phyloP scores from a whole-genome alignment of 2,888 invertebrate species.

The Xylophagus ater region DNA sequence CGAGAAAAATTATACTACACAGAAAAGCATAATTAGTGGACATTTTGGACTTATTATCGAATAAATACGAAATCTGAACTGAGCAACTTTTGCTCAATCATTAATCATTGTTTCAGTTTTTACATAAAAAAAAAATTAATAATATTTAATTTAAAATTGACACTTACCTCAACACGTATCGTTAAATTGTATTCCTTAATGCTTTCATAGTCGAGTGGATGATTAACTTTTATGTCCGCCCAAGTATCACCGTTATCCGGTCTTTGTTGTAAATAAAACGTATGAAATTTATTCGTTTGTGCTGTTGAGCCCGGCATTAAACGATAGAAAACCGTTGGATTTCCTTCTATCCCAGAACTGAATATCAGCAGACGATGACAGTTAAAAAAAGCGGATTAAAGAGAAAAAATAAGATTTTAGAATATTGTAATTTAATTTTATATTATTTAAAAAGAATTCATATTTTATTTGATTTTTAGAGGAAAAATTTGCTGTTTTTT shows the following conservation, averaged over 20 bases:
- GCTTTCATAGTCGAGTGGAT: constrained; percentile 87
- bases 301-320: constrained; percentile 92
- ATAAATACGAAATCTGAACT: too few relatives aligned
- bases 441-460: too few relatives aligned
- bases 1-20: too few relatives aligned
- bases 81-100: not conserved
- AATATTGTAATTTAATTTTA: too few relatives aligned
- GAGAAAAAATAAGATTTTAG: too few relatives aligned
- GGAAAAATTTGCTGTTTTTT: too few relatives aligned
- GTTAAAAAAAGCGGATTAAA: too few relatives aligned
- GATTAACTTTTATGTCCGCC: constrained; percentile 94
- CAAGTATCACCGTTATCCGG: constrained; percentile 86
- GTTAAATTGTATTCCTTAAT: constrained; percentile 93
- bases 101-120: constrained; percentile 3
- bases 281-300: constrained; percentile 91
- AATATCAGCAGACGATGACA: too few relatives aligned
- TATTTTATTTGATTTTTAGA: too few relatives aligned
- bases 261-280: constrained; percentile 90
- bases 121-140: constrained; percentile 13
- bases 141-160: not conserved
- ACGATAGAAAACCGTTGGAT: constrained; percentile 90
- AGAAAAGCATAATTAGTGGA: too few relatives aligned
- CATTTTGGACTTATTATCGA: too few relatives aligned
- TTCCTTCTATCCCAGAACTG: constrained; percentile 94
- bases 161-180: constrained; percentile 83